These are phyloP conservation scores for Pelmatolapia mariae DNA, from an alignment of 2,113 vertebrate genomes.

Conservation along the genomic window DNA sequence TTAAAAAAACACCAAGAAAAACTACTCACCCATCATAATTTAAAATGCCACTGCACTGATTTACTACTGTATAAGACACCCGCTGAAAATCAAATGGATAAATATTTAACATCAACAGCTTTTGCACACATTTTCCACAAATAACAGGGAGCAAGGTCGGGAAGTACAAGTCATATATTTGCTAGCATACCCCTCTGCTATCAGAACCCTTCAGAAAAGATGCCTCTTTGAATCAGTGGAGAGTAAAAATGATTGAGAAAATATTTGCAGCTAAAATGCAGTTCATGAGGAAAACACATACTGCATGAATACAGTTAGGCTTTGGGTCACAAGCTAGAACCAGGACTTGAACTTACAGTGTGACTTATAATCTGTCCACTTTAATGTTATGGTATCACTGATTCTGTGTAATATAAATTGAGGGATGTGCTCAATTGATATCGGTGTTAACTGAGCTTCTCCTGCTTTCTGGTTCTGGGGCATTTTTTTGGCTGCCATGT, in stretches of 20 bases:
- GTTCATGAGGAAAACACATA: rapidly evolving
- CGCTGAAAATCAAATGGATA: rapidly evolving
- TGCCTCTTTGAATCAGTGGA: neutral
- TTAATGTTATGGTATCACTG: neutral
- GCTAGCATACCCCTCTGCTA: neutral
- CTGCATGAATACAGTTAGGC: neutral
- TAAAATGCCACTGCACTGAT: neutral
- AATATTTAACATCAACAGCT: neutral
- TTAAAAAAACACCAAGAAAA: neutral
- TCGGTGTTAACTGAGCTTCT: neutral
- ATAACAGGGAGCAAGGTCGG: neutral
- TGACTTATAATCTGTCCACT: neutral
- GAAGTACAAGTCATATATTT: neutral
- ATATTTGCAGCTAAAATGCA: neutral
- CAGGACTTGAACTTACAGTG: neutral
- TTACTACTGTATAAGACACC: neutral
- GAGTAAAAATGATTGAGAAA: neutral
- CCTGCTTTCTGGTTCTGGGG: neutral
- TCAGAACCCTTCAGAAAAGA: neutral
- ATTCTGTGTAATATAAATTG: neutral
- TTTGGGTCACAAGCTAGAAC: neutral
- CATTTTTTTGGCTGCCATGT: neutral
- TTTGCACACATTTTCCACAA: rapidly evolving
- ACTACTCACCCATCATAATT: neutral
- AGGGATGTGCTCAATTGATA: neutral